Conservation (phyloP, 2,797 vertebrate genomes). For the Pachyuromys duprasi region DNA sequence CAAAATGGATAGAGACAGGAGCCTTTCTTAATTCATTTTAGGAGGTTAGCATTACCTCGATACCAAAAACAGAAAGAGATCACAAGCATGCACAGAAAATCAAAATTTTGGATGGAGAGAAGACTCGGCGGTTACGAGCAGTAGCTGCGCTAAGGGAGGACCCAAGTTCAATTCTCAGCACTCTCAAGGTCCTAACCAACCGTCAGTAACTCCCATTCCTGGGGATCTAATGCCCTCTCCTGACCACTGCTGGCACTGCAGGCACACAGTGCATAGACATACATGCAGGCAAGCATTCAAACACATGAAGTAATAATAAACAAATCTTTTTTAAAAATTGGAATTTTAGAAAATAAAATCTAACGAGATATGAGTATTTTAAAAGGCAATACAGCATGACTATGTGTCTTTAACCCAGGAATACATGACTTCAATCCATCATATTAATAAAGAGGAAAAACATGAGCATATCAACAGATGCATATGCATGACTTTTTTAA, state of each 20-base stretch:
- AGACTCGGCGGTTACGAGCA: neutral
- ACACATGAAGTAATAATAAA: neutral
- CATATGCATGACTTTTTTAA: neutral
- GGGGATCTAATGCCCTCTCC: neutral
- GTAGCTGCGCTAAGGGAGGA: neutral
- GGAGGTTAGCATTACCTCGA: neutral
- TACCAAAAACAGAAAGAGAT: neutral
- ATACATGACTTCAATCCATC: neutral
- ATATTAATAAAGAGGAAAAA: neutral
- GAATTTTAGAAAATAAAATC: slow-evolving; percentile 25
- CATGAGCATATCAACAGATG: neutral
- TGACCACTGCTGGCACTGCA: neutral
- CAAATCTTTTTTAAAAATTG: neutral
- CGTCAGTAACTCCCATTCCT: neutral
- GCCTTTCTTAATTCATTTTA: neutral
- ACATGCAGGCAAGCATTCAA: neutral
- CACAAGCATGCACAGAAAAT: neutral
- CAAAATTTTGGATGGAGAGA: neutral
- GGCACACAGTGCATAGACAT: neutral
- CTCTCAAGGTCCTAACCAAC: neutral
- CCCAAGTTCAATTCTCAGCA: neutral
- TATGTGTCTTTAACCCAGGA: neutral
- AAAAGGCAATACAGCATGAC: neutral
- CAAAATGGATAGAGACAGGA: neutral
- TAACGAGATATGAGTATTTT: neutral